Base-by-base conservation (phyloP, 1,140 invertebrate species). In the Limonius californicus region DNA sequence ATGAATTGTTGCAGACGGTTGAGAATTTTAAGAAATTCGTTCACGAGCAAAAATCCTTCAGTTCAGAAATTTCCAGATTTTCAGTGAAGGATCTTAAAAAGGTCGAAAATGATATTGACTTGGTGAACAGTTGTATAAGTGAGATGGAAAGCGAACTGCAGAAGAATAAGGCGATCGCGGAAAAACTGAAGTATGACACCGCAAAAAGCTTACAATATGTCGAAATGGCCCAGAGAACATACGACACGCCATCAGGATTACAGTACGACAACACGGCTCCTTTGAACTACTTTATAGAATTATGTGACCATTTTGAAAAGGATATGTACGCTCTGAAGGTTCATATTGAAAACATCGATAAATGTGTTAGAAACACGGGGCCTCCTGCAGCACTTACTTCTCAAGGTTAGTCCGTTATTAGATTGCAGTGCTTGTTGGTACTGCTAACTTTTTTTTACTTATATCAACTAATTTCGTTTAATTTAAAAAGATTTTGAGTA, bases 251-350 rank as follows among this genome's bases (percentile, higher is more conserved):
- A 8, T 76, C 84, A 1, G 87, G 87, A 2, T 76, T 92, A 12
- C 89, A 91, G 72, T 89, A 89, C 74, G 89, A 92, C 73, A 89
- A 91, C 70, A 85, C 80, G 55, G 84, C 87, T 2, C 89, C 89
- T 0, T 78, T 86, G n/a, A 80, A 86, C 66, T 91, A 88, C 70
- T 91, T 91, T 67, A 81, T 87, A 59, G 83, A 85, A 67, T 71
- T 91, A 39, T 83, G 86, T n/a, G 83, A 86, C 57, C 82, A 81
- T 68, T 91, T 90, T 72, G 89, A 91, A 76, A 79, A 82, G 8
- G 85, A 88, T 69, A 84, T 90, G 77, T 81, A 88, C 66, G 73
- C 81, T 7, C 82, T 87, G 43, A 83, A 87, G 63, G 82, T 87
- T 60, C 87, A 90, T 75, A 90, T 92, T 56, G 85, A 89, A 65